Evolutionary conservation across 1,140 invertebrate species (phyloP), one percentile per base, ranked within the genome.

Genomic region (Drosophila auraria): DNA sequence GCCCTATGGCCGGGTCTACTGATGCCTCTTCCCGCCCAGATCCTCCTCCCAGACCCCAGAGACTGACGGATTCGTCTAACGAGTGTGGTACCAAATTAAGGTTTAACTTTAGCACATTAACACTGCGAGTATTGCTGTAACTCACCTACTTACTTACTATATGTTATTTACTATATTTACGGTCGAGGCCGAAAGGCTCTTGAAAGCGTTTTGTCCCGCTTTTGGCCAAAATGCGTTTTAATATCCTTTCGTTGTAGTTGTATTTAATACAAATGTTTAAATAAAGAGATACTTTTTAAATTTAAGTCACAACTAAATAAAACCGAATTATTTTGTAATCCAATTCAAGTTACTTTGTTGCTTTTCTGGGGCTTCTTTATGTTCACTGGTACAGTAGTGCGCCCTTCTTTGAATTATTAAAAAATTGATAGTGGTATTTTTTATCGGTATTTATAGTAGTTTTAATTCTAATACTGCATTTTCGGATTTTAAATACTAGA

Each of bases 1-100:
- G 72, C 92, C 92, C 30, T 93, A 93, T 56, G 92, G 92, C 7
- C 83, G 92, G 38, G 92, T 93, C 38, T 93, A 93, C 58, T 93
- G 54, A 57, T 36, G 64, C 12, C 20, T 14, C 47, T 47, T 59
- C 15, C 40, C 38, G 63, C 54, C 17, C 45, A 57, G 45, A 42
- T 50, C 59, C 53, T 6, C 5, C 3, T 57, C 49, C 20, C 36
- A 40, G 17, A 54, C 4, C 71, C 78, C 78, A 83, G 78, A 89
- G 84, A 87, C 84, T 87, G 84, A 87, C 56, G 49, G 58, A 90
- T 89, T 89, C 84, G 86, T 84, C 78, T 72, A 90, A 90, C 84
- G 86, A 82, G 83, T 81, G 40, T 84, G 40, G 64, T 73, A 87
- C 70, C 75, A 90, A 86, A 87, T 60, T 84, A 84, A 73, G 56